Percentiles rank a stretch among this genome's conserved stretches.
Conservation (phyloP, 2,888 invertebrate species). For the Mesorhabditis spiculigera region DNA sequence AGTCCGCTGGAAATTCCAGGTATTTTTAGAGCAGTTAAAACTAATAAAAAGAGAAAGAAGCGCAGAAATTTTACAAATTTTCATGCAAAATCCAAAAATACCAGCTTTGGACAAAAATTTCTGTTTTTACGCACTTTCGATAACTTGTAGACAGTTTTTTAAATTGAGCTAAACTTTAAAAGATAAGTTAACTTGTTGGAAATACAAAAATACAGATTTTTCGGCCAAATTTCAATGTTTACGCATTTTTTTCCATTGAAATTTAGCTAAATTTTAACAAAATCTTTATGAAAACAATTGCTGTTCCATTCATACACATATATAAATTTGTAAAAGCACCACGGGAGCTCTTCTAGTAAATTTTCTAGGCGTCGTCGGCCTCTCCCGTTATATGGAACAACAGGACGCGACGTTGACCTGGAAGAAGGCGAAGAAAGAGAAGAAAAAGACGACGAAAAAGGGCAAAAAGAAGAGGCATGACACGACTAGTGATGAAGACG, state of each 20-base stretch:
- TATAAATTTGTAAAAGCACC: neutral
- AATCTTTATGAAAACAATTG: neutral
- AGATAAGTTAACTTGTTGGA: too few species aligned
- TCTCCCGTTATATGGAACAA: constrained; percentile 55
- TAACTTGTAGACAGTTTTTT: too few species aligned
- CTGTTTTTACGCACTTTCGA: neutral
- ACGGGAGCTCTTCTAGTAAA: too few species aligned
- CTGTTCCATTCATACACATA: neutral
- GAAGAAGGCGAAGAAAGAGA: constrained; percentile 52
- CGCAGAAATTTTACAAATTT: neutral
- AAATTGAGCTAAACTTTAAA: too few species aligned
- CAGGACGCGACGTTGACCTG: constrained; percentile 55
- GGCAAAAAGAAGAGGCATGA: constrained; percentile 18
- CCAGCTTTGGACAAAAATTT: neutral
- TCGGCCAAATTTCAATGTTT: neutral
- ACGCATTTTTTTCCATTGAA: neutral
- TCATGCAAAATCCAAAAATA: neutral
- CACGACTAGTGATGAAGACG: constrained; percentile 46
- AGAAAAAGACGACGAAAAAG: constrained; percentile 55
- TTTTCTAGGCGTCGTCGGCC: constrained; percentile 51
- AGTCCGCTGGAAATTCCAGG: constrained; percentile 67
- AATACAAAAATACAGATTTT: too few species aligned
- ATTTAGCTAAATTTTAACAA: too few species aligned
- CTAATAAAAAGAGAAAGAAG: too few species aligned
- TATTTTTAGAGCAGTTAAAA: neutral